Evolutionary conservation across 2,888 invertebrate genomes (phyloP), one percentile per base, ranked within the genome.

Genomic region (Zeuzera pyrina): DNA sequence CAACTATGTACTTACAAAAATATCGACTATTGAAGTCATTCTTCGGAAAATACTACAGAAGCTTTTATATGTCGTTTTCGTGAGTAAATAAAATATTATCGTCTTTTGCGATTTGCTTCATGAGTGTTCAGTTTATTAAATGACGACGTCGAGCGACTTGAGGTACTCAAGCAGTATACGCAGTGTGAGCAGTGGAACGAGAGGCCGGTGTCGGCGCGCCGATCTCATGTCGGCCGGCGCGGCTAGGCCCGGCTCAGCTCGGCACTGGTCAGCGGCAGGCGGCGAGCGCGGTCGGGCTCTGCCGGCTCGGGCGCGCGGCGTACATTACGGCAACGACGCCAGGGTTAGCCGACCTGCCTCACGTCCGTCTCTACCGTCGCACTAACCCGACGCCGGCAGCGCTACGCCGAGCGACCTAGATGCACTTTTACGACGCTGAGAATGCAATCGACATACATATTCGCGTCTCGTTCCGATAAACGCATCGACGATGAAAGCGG

Each of bases 381-480:
- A 72, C 81, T 79, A 70, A 69, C 71, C 63, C 77, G 67, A 61
- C 67, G 66, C 59, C 56, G 57, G 32, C 57, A 55, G 48, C 52
- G 65, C 69, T 68, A 62, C 59, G 70, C 77, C 74, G 69, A 66
- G 72, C 78, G 79, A 77, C 83, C 81, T 73, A 83, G 69, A 83
- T 84, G 83, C 83, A 83, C 81, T 83, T 79, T 77, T 78, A 70
- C 81, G 69, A 72, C 60, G 68, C 55, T 58, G 68, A 70, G 77
- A 78, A 78, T 78, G 76, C 81, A 73, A 77, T 79, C 81, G 81
- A 77, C 81, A 77, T 69, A 79, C 70, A 79, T 81, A 79, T 71
- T 78, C 79, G 79, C 83, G 77, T 83, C 83, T 79, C 83, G 78
- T 83, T 83, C 77, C 79, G 77, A 83, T 79, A 79, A 81, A 78